Percentiles rank a stretch among this genome's conserved stretches.
Evolutionary conservation across 2,888 invertebrate genomes (phyloP).

Genomic region (Ochlodes sylvanus): DNA sequence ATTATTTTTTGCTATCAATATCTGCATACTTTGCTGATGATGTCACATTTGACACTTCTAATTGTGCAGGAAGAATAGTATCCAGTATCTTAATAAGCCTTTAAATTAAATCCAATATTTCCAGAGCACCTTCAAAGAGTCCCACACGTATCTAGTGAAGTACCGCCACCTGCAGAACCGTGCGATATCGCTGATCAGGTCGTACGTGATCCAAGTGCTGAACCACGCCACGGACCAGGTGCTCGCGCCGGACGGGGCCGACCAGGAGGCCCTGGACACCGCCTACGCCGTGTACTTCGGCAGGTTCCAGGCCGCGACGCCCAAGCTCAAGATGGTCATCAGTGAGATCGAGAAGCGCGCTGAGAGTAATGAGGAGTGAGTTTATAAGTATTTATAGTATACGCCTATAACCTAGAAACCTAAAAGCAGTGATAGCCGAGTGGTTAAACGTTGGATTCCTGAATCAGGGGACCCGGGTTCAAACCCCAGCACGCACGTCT

Average conservation of each 20-base stretch:
- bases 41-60: too few relatives aligned
- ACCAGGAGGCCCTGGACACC: conserved; percentile 83
- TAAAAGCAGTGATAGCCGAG: too few relatives aligned
- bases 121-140: conserved; percentile 94
- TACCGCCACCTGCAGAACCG: conserved; percentile 94
- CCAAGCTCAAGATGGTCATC: conserved; percentile 92
- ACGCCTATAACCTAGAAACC: too few relatives aligned
- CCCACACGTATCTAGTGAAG: conserved; percentile 91
- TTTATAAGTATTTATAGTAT: conserved; percentile 42
- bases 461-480: too few relatives aligned
- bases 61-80: too few relatives aligned
- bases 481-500: too few relatives aligned
- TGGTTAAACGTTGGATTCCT: too few relatives aligned
- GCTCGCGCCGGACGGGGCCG: conserved; percentile 69
- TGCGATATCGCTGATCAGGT: conserved; percentile 91
- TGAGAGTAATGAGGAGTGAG: conserved; percentile 90
- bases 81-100: too few relatives aligned
- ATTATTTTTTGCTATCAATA: too few relatives aligned
- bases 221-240: conserved; percentile 92
- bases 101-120: conserved; percentile 47
- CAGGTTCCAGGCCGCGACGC: conserved; percentile 96
- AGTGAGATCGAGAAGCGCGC: conserved; percentile 92
- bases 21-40: too few relatives aligned
- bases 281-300: conserved; percentile 96
- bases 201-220: conserved; percentile 91